phyloP scores from a whole-genome alignment of 2,888 invertebrate genomes.

The Nesidiocoris tenuis region DNA sequence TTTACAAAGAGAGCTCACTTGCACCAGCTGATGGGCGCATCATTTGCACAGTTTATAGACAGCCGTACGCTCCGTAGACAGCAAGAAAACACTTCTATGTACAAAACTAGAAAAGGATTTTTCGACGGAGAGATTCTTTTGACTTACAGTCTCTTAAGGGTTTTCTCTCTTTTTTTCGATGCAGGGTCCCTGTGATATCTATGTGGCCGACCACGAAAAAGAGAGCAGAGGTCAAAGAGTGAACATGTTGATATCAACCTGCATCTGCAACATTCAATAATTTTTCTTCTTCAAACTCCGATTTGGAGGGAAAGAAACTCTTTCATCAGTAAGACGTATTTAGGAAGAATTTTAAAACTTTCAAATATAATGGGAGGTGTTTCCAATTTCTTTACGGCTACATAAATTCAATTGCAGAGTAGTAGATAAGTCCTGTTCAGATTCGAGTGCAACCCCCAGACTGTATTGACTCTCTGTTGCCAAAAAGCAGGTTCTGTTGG shows the following conservation, averaged over 20 bases:
- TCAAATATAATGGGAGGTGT: no score
- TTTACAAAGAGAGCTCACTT: conserved; percentile 9
- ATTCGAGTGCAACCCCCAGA: no score
- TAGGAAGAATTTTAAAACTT: no score
- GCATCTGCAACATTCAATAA: background rate
- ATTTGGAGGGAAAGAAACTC: no score
- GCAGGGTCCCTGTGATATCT: conserved; percentile 16
- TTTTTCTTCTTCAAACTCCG: background rate
- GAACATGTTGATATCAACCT: background rate
- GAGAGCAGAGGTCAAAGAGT: background rate
- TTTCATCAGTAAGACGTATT: no score
- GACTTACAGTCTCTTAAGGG: background rate
- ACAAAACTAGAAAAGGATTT: conserved; percentile 11
- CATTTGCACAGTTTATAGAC: no score
- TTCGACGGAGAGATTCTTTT: background rate
- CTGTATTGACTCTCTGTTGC: no score
- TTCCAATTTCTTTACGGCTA: no score
- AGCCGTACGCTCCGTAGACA: no score
- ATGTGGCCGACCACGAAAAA: background rate
- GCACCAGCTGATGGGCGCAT: background rate
- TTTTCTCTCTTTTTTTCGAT: conserved; percentile 14
- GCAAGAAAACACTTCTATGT: conserved; percentile 15
- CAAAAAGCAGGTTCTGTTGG: no score
- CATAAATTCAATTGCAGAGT: no score
- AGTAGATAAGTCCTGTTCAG: no score